Conservation (phyloP, 2,797 vertebrate genomes). For the Enteromius radiatus region DNA sequence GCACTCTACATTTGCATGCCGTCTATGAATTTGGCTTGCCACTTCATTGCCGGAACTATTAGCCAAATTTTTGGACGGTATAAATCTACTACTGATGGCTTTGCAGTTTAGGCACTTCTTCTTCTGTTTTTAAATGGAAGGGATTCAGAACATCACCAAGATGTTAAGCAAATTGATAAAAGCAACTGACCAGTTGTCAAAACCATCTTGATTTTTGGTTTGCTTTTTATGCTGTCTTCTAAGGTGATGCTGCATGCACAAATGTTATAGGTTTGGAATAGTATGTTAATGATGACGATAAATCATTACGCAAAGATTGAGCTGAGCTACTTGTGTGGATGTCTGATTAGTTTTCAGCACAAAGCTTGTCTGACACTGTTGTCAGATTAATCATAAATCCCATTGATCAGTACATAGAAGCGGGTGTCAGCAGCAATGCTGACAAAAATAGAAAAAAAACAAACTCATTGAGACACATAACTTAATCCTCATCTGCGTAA, state of each 20-base stretch:
- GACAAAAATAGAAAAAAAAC: not conserved
- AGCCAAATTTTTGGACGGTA: not conserved
- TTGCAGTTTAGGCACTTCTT: not conserved
- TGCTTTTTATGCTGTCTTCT: not conserved
- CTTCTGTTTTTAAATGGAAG: not conserved
- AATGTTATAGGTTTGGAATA: not conserved
- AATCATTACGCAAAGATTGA: constrained; percentile 11
- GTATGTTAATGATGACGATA: constrained; percentile 7
- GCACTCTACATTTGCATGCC: constrained; percentile 2
- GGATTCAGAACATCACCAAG: not conserved
- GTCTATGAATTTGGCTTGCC: not conserved
- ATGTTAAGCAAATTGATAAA: not conserved
- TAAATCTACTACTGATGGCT: not conserved
- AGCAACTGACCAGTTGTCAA: not conserved
- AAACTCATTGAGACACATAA: constrained; percentile 16
- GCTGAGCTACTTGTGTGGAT: constrained; percentile 7
- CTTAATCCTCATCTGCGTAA: constrained; percentile 36
- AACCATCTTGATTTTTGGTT: not conserved
- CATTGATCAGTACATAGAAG: constrained; percentile 8
- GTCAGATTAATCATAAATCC: constrained; percentile 45
- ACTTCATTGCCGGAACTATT: not conserved
- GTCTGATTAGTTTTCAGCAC: constrained; percentile 23
- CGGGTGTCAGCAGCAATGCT: not conserved
- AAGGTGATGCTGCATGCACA: not conserved
- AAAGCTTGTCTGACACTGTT: constrained; percentile 23